Evolutionary conservation across 2,113 vertebrate species (phyloP), one percentile per base, ranked within the genome.

Genomic region (Oxyura jamaicensis): DNA sequence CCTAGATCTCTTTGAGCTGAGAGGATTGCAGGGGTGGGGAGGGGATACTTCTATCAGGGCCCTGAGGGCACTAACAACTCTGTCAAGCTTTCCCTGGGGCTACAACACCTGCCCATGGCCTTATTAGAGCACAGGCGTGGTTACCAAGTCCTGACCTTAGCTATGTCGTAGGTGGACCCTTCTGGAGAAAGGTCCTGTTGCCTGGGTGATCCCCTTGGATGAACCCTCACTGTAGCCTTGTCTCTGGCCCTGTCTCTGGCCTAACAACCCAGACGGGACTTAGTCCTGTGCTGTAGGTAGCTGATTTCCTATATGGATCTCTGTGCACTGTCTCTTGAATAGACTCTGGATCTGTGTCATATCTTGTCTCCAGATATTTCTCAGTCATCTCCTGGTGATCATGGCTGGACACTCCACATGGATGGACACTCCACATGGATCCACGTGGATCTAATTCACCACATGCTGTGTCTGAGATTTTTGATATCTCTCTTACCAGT

Each of bases 1-100:
- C 7, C 28, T 15, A 50, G 16, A n/a, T 3, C 28, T 63, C 25
- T 77, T 52, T 68, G 48, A 69, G 26, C 36, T 22, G 25, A 22
- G 10, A 85, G 13, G 18, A 56, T 25, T 62, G 3, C 6, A 4
- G 7, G 13, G 3, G 69, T 11, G 42, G 8, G 18, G 16, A 60
- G 76, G 2, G 2, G 2, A 0, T 4, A 1, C 2, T 68, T 85
- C 48, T 81, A 3, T 36, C 2, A 4, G 8, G 4, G 2, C 18
- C 12, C 26, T 73, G 11, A 88, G 7, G n/a, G 8, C 20, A 44
- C 16, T 23, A 33, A 48, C 91, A 73, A 11, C 19, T 10, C 8
- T 74, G 7, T 10, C 42, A 25, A 83, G 13, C 11, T 41, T 58
- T 16, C 8, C 3, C 5, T 19, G 16, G 20, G 17, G 5, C 12